Conservation (phyloP, 2,888 invertebrate species). For the Rhopalosiphum nymphaeae region DNA sequence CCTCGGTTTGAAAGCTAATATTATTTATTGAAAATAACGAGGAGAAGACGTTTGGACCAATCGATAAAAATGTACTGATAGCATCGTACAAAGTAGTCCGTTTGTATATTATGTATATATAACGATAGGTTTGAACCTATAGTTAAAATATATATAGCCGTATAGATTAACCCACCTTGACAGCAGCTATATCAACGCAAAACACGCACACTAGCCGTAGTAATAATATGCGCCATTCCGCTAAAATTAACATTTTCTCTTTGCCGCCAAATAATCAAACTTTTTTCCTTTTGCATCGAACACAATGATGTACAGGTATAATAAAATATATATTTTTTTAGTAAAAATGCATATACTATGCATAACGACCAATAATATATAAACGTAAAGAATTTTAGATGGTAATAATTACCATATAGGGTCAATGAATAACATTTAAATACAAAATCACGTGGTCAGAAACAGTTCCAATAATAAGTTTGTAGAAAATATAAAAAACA, state of each 20-base stretch:
- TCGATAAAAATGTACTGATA: slow-evolving; percentile 8
- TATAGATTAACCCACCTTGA: neutral
- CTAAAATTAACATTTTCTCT: slow-evolving; percentile 13
- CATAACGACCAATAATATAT: neutral
- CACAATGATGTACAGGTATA: neutral
- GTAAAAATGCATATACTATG: neutral
- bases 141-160: neutral
- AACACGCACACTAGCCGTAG: neutral
- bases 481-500: neutral
- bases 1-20: neutral
- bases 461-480: neutral
- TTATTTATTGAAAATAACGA: neutral
- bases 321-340: neutral
- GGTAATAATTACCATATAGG: neutral
- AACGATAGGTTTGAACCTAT: neutral
- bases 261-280: neutral
- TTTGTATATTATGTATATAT: neutral
- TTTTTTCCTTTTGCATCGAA: neutral
- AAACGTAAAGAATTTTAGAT: neutral
- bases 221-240: neutral
- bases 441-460: neutral
- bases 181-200: neutral
- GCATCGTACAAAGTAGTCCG: neutral
- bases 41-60: neutral
- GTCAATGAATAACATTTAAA: neutral